Evolutionary conservation across 1,140 invertebrate genomes (phyloP).

Genomic region (Cyrtorhinus lividipennis): DNA sequence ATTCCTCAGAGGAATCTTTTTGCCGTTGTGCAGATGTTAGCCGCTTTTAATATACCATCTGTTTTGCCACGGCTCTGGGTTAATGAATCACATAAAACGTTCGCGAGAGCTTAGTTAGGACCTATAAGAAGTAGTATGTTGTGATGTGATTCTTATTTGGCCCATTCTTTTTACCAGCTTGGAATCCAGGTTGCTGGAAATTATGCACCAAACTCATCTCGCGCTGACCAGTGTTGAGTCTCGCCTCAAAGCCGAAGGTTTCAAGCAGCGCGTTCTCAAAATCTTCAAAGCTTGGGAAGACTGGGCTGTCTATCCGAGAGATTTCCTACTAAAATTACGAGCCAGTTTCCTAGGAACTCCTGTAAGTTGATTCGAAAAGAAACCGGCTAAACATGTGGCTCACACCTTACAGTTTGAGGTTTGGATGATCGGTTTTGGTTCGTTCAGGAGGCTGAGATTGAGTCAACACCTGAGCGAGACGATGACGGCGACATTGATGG

Average conservation of each 20-base stretch:
- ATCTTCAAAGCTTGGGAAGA: slow-evolving; percentile 97
- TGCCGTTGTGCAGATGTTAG: too few species aligned
- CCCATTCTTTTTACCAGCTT: slow-evolving; percentile 47
- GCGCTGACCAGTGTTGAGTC: slow-evolving; percentile 69
- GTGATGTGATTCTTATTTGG: too few species aligned
- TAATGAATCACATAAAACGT: too few species aligned
- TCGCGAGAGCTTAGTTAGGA: too few species aligned
- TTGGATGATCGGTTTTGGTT: too few species aligned
- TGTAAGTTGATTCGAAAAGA: neutral
- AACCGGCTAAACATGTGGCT: too few species aligned
- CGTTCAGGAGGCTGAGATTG: slow-evolving; percentile 12
- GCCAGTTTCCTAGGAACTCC: slow-evolving; percentile 69
- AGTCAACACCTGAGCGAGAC: slow-evolving; percentile 10
- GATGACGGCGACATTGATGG: slow-evolving; percentile 11
- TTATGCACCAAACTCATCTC: slow-evolving; percentile 71
- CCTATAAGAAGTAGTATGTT: too few species aligned
- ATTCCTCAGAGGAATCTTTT: too few species aligned
- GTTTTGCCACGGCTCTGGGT: too few species aligned
- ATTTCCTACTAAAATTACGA: slow-evolving; percentile 79
- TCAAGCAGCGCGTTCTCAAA: slow-evolving; percentile 86
- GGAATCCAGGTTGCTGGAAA: slow-evolving; percentile 67
- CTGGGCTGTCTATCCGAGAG: slow-evolving; percentile 90
- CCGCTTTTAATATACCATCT: too few species aligned
- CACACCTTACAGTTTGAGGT: too few species aligned
- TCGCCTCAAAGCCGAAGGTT: slow-evolving; percentile 86